A percentile compares a stretch with the other conserved stretches of the same genome.
These are phyloP conservation scores for Perithous albicinctus DNA, from an alignment of 2,888 invertebrate species.

Conservation along the genomic window DNA sequence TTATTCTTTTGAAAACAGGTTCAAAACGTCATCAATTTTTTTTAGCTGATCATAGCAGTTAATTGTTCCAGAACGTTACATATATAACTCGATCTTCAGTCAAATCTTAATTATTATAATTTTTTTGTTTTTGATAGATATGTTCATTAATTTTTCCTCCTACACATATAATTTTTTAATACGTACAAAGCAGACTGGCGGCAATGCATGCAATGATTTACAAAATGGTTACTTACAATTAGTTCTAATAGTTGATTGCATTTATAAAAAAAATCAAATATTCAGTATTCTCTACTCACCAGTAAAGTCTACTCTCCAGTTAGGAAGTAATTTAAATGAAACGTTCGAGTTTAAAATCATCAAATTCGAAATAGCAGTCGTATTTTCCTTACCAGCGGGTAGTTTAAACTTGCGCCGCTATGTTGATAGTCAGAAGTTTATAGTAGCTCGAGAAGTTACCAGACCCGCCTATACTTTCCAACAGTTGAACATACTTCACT, in stretches of 20 bases:
- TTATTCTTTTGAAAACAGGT: conserved; percentile 2
- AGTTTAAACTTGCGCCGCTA: neutral
- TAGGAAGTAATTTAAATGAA: neutral
- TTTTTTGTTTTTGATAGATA: too few species aligned
- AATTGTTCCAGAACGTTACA: too few species aligned
- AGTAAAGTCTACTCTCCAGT: neutral
- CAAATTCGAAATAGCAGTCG: neutral
- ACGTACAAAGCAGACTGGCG: too few species aligned
- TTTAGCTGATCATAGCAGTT: too few species aligned
- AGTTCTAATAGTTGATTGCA: too few species aligned
- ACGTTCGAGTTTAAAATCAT: neutral
- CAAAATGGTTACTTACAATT: too few species aligned
- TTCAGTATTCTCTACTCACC: neutral
- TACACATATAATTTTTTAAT: too few species aligned
- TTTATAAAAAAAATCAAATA: neutral
- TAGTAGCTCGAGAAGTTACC: conserved; percentile 21
- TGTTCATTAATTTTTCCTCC: too few species aligned
- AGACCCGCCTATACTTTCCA: conserved; percentile 6
- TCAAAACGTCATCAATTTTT: neutral
- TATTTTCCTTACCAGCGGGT: neutral
- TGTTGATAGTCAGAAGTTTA: conserved; percentile 10
- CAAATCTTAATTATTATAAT: too few species aligned
- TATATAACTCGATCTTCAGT: too few species aligned
- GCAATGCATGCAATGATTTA: too few species aligned
- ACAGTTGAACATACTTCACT: neutral